Evolutionary conservation across 1,140 invertebrate species (phyloP).

Genomic region (Lutraria rhynchaena): DNA sequence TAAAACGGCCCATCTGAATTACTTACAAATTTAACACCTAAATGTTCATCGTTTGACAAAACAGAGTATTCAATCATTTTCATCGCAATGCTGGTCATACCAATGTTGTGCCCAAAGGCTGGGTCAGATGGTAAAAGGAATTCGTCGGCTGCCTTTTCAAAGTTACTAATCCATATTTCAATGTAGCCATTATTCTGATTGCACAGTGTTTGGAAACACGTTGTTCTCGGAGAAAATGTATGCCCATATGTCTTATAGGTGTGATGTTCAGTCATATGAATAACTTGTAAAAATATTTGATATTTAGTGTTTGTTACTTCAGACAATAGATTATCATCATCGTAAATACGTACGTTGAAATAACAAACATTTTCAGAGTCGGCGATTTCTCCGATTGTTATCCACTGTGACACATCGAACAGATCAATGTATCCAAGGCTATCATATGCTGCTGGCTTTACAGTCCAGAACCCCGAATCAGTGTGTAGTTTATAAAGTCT

Average conservation of each 20-base stretch:
- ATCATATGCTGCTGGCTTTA: neutral
- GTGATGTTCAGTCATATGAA: neutral
- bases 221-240: neutral
- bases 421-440: neutral
- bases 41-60: neutral
- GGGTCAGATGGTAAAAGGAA: neutral
- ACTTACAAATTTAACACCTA: neutral
- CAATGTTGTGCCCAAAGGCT: too few species aligned
- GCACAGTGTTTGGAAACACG: neutral
- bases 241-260: neutral
- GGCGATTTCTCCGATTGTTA: neutral
- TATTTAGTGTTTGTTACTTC: neutral
- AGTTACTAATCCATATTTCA: constrained; percentile 6
- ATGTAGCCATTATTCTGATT: neutral
- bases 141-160: neutral
- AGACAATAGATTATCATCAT: neutral
- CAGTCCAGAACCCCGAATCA: neutral
- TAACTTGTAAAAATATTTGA: neutral
- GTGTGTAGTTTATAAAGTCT: neutral
- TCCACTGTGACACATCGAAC: neutral
- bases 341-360: neutral
- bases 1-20: neutral
- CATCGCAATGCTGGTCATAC: too few species aligned
- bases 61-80: neutral
- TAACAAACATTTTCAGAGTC: neutral